Evolutionary conservation across 2,888 invertebrate genomes (phyloP), one percentile per base, ranked within the genome.

Genomic region (Eristalis intricaria): DNA sequence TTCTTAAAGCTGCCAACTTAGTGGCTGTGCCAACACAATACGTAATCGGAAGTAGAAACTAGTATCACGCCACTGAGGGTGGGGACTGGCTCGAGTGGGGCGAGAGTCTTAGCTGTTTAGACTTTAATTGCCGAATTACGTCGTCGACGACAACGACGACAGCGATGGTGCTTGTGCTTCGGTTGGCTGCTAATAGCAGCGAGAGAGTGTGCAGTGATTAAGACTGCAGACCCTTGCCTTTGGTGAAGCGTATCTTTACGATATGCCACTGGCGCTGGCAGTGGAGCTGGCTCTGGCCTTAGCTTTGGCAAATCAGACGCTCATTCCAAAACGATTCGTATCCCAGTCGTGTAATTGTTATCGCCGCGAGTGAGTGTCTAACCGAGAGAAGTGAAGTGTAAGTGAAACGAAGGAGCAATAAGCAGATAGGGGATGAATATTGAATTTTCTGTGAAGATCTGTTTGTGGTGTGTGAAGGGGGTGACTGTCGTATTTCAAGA

Each of bases 21-120:
- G 58, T 22, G 50, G 64, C 29, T 26, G n/a, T 68, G 32, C 15
- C 40, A 23, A n/a, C n/a, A 38, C n/a, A 26, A 60, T 38, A 81
- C 73, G 64, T 70, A 65, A 65, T 81, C 77, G 77, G 81, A 81
- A 77, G 70, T 81, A 19, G 65, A 81, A 69, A 69, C 61, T 38
- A 77, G 69, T 78, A 74, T 78, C 50, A 50, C 50, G 82, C 69
- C 69, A 82, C 78, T 65, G 81, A 70, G 65, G 60, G 32, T 69
- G 61, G 69, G 65, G 78, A 77, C 73, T 74, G 66, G 22, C 43
- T 58, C n/a, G 50, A 50, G 66, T 22, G 61, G 23, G 32, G 61
- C 11, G 69, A 66, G 60, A 8, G 40, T 65, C 58, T 8, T 74
- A 68, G 35, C 35, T 40, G 40, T 69, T 69, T 64, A 29, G 22